Percentiles rank a stretch among this genome's conserved stretches.
Conservation (phyloP, 2,113 vertebrate species). For the Bungarus multicinctus region DNA sequence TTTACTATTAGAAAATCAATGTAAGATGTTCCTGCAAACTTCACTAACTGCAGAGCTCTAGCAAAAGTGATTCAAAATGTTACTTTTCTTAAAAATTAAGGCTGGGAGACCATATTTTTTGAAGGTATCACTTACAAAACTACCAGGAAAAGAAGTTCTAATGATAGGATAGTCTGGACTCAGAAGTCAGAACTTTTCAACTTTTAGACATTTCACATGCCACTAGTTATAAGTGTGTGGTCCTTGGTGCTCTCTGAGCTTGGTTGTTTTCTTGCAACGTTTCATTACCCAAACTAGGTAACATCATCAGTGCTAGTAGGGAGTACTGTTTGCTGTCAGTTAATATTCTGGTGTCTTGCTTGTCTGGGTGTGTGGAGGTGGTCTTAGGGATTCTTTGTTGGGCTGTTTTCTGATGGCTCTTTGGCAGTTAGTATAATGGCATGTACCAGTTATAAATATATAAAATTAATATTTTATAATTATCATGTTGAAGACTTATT, state of each 20-base stretch:
- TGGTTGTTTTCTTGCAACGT: too few relatives aligned
- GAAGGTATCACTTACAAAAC: background rate
- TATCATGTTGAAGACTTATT: background rate
- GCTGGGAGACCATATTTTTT: background rate
- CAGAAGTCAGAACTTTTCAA: background rate
- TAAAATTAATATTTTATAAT: background rate
- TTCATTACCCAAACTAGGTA: too few relatives aligned
- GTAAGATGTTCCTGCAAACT: background rate
- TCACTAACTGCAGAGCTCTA: background rate
- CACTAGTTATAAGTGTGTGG: background rate
- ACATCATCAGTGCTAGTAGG: too few relatives aligned
- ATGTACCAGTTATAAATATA: background rate
- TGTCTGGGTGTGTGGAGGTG: too few relatives aligned
- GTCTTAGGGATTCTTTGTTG: too few relatives aligned
- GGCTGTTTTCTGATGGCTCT: too few relatives aligned
- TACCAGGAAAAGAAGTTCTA: background rate
- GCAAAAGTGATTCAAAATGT: background rate
- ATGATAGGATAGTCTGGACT: background rate
- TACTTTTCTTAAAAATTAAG: background rate
- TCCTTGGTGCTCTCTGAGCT: too few relatives aligned
- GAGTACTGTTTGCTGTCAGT: too few relatives aligned
- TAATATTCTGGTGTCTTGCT: too few relatives aligned
- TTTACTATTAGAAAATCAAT: background rate
- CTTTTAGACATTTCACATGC: background rate
- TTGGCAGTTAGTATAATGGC: too few relatives aligned